Conservation (phyloP, 2,797 vertebrate genomes). For the Melanogrammus aeglefinus region DNA sequence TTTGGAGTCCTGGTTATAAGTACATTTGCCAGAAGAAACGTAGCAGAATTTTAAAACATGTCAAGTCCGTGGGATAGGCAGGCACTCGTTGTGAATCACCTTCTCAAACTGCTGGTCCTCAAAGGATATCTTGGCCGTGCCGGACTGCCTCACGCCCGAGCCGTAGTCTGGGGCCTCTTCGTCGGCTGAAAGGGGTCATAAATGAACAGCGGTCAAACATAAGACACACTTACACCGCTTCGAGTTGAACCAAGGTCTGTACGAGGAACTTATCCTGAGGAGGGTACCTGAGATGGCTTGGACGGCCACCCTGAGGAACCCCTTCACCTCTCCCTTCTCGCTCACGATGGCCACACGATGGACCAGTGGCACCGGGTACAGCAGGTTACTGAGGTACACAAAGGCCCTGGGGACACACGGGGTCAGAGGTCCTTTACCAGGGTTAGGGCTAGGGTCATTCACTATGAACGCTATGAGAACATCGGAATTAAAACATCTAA, state of each 20-base stretch:
- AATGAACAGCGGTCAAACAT: constrained; percentile 11
- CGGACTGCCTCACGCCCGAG: constrained; percentile 92
- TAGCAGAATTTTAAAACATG: not conserved
- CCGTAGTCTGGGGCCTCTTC: constrained; percentile 97
- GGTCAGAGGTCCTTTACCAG: not conserved
- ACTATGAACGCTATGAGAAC: not conserved
- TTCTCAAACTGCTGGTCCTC: constrained; percentile 97
- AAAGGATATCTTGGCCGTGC: constrained; percentile 95
- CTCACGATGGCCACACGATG: constrained; percentile 96
- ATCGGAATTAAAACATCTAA: not conserved
- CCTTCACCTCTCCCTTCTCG: constrained; percentile 96
- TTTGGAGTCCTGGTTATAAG: too few relatives aligned
- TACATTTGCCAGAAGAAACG: not conserved
- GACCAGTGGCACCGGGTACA: constrained; percentile 93
- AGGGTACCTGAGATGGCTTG: constrained; percentile 93
- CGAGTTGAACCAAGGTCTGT: not conserved
- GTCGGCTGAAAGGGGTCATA: constrained; percentile 76
- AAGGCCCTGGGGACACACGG: constrained; percentile 81
- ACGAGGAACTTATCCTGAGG: not conserved
- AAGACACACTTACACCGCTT: not conserved
- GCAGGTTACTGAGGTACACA: constrained; percentile 96
- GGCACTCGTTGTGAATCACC: constrained; percentile 62
- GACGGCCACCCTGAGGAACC: constrained; percentile 93
- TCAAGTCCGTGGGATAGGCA: not conserved
- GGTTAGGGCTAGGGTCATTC: not conserved